phyloP scores from a whole-genome alignment of 92 coral and sea anemone genomes.

The Zoanthus gigantus region DNA sequence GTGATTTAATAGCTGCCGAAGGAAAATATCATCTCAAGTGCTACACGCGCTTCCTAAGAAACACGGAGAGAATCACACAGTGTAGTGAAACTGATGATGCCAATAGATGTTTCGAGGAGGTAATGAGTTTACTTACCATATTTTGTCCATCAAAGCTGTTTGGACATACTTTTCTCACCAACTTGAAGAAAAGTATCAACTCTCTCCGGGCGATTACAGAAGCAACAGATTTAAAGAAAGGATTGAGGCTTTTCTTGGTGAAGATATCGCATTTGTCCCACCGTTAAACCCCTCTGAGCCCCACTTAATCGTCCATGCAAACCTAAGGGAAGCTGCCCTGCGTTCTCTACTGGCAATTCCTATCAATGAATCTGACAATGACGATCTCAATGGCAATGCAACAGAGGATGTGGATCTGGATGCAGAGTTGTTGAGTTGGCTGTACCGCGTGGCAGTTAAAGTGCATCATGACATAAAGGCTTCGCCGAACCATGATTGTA shows the following conservation, averaged over 20 bases:
- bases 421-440: constrained; percentile 71
- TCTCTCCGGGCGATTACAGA: constrained; percentile 61
- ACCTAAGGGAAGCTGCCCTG: constrained; percentile 56
- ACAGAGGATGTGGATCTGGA: constrained; percentile 55
- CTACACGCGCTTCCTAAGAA: constrained; percentile 50
- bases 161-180: constrained; percentile 62
- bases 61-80: constrained; percentile 15
- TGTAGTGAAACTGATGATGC: constrained; percentile 28
- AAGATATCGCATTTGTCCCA: constrained; percentile 47
- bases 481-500: constrained; percentile 46
- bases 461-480: constrained; percentile 61
- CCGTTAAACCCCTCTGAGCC: constrained; percentile 60
- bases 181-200: constrained; percentile 53
- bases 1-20: constrained; percentile 65
- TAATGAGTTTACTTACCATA: constrained; percentile 62
- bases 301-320: constrained; percentile 55
- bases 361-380: constrained; percentile 28
- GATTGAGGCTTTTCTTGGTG: constrained; percentile 56
- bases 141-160: constrained; percentile 66
- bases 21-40: constrained; percentile 70
- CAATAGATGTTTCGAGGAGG: constrained; percentile 59
- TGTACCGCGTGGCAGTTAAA: constrained; percentile 63
- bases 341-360: constrained; percentile 54
- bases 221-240: constrained; percentile 69
- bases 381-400: constrained; percentile 30